Conservation (phyloP, 2,113 vertebrate species). For the Paraplagusia blochii region DNA sequence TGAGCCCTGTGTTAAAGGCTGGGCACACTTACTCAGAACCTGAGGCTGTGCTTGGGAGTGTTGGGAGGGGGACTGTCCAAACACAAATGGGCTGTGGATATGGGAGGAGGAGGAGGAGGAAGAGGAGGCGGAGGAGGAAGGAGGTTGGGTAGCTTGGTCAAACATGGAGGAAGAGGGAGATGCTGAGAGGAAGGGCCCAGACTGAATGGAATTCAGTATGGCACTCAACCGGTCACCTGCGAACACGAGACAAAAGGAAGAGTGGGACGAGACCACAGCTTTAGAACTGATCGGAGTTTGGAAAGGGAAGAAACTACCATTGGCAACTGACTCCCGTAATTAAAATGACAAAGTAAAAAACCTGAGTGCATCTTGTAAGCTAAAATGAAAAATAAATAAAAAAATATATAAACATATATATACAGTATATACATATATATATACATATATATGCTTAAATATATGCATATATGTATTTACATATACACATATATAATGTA, state of each 20-base stretch:
- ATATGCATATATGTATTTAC: too few species aligned
- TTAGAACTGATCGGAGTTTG: slow-evolving; percentile 76
- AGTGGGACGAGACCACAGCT: slow-evolving; percentile 83
- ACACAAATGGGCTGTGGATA: slow-evolving; percentile 99
- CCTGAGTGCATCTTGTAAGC: background rate
- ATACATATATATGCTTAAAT: too few species aligned
- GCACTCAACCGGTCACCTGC: slow-evolving; percentile 99
- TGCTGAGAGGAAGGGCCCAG: slow-evolving; percentile 98
- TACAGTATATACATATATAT: too few species aligned
- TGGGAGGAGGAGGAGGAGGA: slow-evolving; percentile 85
- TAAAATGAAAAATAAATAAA: background rate
- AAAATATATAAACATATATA: too few species aligned
- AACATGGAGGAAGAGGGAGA: slow-evolving; percentile 88
- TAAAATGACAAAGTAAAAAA: background rate
- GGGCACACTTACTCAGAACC: slow-evolving; percentile 99
- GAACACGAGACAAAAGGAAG: slow-evolving; percentile 96
- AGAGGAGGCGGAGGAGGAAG: slow-evolving; percentile 82
- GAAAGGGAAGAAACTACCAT: slow-evolving; percentile 43
- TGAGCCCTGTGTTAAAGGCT: slow-evolving; percentile 80
- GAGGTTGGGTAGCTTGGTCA: slow-evolving; percentile 98
- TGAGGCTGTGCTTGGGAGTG: slow-evolving; percentile 92
- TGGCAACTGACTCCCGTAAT: slow-evolving; percentile 21
- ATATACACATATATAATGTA: too few species aligned
- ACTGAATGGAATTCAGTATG: slow-evolving; percentile 99
- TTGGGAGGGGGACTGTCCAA: slow-evolving; percentile 99